phyloP scores from a whole-genome alignment of 2,797 vertebrate genomes.

The Characodon lateralis region DNA sequence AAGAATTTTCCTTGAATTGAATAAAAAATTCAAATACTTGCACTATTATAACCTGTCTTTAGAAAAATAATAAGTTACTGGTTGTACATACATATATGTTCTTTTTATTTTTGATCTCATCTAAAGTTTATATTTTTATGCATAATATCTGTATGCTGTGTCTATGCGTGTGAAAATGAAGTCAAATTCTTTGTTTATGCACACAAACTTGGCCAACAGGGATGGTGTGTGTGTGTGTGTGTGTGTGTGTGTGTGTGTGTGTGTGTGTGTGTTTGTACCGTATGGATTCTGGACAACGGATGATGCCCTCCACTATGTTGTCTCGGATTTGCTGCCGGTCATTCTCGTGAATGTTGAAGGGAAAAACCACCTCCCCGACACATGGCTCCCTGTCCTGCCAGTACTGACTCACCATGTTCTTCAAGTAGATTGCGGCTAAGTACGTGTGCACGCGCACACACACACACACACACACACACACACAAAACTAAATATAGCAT shows the following conservation, averaged over 20 bases:
- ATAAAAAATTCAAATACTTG: too few species aligned
- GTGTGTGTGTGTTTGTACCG: slow-evolving; percentile 76
- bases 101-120: too few species aligned
- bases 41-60: too few species aligned
- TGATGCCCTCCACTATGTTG: slow-evolving; percentile 96
- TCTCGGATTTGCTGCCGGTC: slow-evolving; percentile 96
- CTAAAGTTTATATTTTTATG: too few species aligned
- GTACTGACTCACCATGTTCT: slow-evolving; percentile 99
- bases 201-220: too few species aligned
- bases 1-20: too few species aligned
- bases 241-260: neutral
- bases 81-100: too few species aligned
- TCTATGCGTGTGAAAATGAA: too few species aligned
- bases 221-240: neutral
- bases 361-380: slow-evolving; percentile 89
- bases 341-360: slow-evolving; percentile 98
- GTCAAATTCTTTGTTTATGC: too few species aligned
- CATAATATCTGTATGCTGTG: too few species aligned
- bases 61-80: too few species aligned
- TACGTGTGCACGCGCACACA: neutral
- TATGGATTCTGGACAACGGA: slow-evolving; percentile 94
- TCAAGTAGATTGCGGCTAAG: slow-evolving; percentile 96
- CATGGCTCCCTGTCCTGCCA: slow-evolving; percentile 95
- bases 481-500: neutral
- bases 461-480: neutral